Evolutionary conservation across 2,888 invertebrate genomes (phyloP), one percentile per base, ranked within the genome.

Genomic region (Yponomeuta evonymella): DNA sequence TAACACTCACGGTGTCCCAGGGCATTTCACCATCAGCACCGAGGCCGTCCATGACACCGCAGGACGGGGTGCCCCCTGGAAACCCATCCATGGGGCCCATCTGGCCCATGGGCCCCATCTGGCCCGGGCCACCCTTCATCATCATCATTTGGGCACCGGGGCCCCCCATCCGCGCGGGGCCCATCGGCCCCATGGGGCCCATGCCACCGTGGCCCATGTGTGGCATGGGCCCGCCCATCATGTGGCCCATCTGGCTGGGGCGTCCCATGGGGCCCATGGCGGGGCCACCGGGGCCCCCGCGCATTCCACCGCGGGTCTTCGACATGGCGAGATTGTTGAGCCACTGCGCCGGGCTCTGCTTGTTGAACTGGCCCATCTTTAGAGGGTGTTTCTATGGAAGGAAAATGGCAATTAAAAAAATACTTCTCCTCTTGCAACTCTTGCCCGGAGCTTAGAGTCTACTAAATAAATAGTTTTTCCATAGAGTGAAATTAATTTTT

Each of bases 281-380:
- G 15, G 51, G 51, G 8, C 43, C 43, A 1, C 43, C 43, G 72
- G 90, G 92, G 4, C 90, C 91, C 12, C 92, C 92, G 8, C 94
- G 90, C 83, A 93, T 93, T 70, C 94, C 94, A 48, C 94, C 94
- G 75, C 95, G 94, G 76, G 94, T 95, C 83, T 96, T 96, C 78
- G 95, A 95, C 93, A 95, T 95, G 67, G 95, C 95, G 70, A 96
- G 92, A 81, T 95, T 96, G 82, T 95, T 96, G 63, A 96, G 88
- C 96, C 96, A 96, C 81, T 96, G 96, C 36, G 95, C 95, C 70
- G 96, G 95, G 81, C 96, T 96, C 82, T 96, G 97, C 79, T 97
- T 94, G 84, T 95, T 96, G 85, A 97, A 96, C 82, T 97, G 97
- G 71, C 96, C 96, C 85, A 96, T 95, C 93, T 98, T 98, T 78